phyloP scores from a whole-genome alignment of 2,888 invertebrate species.

The Perdita meconis region DNA sequence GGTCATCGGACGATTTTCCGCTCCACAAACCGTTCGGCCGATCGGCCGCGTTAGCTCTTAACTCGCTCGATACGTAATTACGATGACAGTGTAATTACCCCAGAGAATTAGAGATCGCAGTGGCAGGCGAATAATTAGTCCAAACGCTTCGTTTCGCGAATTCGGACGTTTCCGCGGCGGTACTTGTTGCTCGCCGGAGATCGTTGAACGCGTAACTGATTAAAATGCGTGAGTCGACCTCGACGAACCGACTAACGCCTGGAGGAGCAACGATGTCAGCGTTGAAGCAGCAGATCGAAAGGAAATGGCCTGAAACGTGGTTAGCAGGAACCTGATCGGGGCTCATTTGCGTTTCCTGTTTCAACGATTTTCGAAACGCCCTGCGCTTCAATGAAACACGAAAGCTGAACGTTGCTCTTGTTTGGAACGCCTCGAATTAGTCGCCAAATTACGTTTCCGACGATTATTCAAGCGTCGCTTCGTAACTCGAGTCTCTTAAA shows the following conservation, averaged over 20 bases:
- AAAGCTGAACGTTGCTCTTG: not conserved
- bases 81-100: not conserved
- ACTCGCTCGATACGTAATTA: not conserved
- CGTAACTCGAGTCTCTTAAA: too few relatives aligned
- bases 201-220: constrained; percentile 4
- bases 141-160: not conserved
- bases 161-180: not conserved
- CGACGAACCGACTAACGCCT: constrained; percentile 1
- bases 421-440: not conserved
- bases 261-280: not conserved
- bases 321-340: not conserved
- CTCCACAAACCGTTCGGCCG: not conserved
- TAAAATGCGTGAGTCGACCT: constrained; percentile 29
- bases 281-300: constrained; percentile 21
- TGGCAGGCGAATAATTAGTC: constrained; percentile 21
- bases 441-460: not conserved
- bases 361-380: not conserved
- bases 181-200: constrained; percentile 43
- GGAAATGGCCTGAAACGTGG: not conserved
- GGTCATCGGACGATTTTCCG: constrained; percentile 1
- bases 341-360: not conserved
- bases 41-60: not conserved
- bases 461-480: too few relatives aligned
- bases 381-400: not conserved
- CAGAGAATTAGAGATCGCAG: not conserved